A percentile compares a stretch with the other conserved stretches of the same genome.
Evolutionary conservation across 2,888 invertebrate genomes (phyloP).

Genomic region (Phortica okadai): DNA sequence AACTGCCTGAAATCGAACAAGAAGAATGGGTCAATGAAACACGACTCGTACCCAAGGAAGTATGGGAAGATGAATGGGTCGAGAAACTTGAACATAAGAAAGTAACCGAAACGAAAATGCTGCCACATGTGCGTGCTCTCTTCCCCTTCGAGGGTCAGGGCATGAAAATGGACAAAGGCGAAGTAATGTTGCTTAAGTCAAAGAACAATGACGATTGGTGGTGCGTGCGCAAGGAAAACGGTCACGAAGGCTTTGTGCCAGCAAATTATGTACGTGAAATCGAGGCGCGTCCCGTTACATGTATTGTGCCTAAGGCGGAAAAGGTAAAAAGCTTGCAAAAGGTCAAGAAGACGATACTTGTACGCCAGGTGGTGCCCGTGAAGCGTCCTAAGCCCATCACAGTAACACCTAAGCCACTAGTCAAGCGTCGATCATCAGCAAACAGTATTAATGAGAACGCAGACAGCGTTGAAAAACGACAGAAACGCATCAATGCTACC

Average conservation of each 20-base stretch:
- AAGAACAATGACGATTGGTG: slow-evolving; percentile 99
- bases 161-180: slow-evolving; percentile 93
- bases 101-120: slow-evolving; percentile 89
- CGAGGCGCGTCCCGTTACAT: slow-evolving; percentile 88
- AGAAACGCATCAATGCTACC: slow-evolving; percentile 86
- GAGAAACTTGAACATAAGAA: slow-evolving; percentile 90
- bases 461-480: slow-evolving; percentile 88
- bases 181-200: slow-evolving; percentile 92
- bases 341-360: slow-evolving; percentile 93
- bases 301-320: slow-evolving; percentile 90
- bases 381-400: slow-evolving; percentile 79
- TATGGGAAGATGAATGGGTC: slow-evolving; percentile 93
- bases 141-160: slow-evolving; percentile 96
- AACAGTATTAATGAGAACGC: slow-evolving; percentile 79
- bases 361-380: slow-evolving; percentile 90
- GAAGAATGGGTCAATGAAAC: slow-evolving; percentile 89
- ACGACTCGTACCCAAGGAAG: slow-evolving; percentile 90
- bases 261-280: slow-evolving; percentile 96
- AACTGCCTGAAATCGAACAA: slow-evolving; percentile 80
- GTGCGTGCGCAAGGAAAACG: slow-evolving; percentile 95
- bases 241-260: slow-evolving; percentile 97
- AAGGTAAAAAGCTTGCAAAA: slow-evolving; percentile 89
- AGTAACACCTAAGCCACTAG: slow-evolving; percentile 74
- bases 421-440: slow-evolving; percentile 75
- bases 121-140: slow-evolving; percentile 91